These are phyloP conservation scores for Trachymyrmex cornetzi DNA, from an alignment of 1,140 invertebrate species.

Conservation along the genomic window DNA sequence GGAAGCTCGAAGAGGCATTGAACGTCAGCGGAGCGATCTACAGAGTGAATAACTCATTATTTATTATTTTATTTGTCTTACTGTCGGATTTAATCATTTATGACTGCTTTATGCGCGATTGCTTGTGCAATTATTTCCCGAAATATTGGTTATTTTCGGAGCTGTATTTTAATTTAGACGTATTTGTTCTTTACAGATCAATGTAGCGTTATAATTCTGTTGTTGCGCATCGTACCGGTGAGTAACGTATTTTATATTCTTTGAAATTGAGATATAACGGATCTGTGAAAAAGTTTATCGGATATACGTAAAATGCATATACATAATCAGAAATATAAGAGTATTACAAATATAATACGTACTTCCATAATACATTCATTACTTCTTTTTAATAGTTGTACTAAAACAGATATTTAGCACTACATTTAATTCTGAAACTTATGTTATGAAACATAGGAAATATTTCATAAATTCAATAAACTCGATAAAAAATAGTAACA, in stretches of 20 bases:
- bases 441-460: background rate
- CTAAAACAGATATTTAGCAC: background rate
- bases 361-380: background rate
- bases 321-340: background rate
- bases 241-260: background rate
- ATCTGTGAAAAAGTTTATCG: background rate
- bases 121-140: background rate
- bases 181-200: background rate
- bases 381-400: background rate
- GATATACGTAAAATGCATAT: background rate
- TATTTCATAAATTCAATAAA: background rate
- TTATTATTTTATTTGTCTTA: conserved; percentile 5
- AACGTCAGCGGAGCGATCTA: background rate
- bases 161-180: background rate
- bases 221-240: background rate
- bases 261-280: background rate
- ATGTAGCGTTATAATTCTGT: background rate
- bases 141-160: conserved; percentile 2
- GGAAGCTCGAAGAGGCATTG: background rate
- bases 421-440: background rate
- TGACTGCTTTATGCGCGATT: background rate
- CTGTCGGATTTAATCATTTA: conserved; percentile 9
- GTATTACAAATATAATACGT: background rate
- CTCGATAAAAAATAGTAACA: background rate
- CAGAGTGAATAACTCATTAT: background rate